Evolutionary conservation across 2,113 vertebrate genomes (phyloP).

Genomic region (Furnarius figulus): DNA sequence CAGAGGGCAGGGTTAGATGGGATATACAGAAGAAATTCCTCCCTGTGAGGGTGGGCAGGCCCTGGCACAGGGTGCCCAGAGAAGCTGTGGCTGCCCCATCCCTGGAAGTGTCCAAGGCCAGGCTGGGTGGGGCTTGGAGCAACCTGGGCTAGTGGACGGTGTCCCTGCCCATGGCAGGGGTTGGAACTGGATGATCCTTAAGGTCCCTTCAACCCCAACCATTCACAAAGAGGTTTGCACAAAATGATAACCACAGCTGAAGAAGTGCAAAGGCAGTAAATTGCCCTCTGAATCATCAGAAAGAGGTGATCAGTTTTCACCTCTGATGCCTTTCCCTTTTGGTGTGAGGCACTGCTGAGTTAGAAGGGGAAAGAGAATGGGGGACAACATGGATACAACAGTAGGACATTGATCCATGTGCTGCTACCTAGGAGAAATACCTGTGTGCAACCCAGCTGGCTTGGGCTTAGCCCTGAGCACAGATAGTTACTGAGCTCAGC

Average conservation of each 20-base stretch:
- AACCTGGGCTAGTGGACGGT: neutral
- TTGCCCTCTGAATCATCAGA: neutral
- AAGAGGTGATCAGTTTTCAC: neutral
- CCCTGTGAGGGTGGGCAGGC: neutral
- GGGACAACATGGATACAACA: neutral
- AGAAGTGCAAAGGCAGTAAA: neutral
- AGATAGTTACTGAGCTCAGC: constrained; percentile 23
- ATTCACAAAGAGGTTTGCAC: neutral
- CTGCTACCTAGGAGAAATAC: neutral
- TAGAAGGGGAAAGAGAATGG: neutral
- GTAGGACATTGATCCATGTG: neutral
- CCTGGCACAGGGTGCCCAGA: neutral
- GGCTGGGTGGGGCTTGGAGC: neutral
- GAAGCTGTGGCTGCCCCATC: neutral
- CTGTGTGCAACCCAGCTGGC: neutral
- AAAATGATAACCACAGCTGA: neutral
- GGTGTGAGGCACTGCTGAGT: neutral
- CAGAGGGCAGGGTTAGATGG: neutral
- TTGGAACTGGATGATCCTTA: neutral
- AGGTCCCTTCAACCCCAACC: neutral
- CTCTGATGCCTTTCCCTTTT: neutral
- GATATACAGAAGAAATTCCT: neutral
- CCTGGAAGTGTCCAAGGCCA: neutral
- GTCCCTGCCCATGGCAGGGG: neutral
- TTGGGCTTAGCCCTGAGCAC: neutral